These are phyloP conservation scores for Chloroceryle aenea DNA, from an alignment of 2,113 vertebrate genomes.

Conservation along the genomic window DNA sequence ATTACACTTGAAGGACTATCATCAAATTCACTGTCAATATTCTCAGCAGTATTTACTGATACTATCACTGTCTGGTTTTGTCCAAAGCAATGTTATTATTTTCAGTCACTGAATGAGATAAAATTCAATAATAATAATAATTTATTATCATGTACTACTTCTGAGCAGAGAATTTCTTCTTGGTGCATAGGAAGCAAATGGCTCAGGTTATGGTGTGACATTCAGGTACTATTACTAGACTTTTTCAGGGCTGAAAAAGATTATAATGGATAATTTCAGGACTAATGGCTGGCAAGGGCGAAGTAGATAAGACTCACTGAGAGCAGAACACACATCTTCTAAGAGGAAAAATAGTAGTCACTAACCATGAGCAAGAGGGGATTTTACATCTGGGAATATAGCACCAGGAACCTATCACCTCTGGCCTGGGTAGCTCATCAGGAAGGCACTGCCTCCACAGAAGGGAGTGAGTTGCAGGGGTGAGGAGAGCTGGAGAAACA, in stretches of 20 bases:
- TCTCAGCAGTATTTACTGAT: background rate
- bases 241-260: background rate
- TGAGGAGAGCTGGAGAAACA: background rate
- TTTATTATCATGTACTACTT: background rate
- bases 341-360: background rate
- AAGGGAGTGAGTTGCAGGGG: background rate
- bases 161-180: background rate
- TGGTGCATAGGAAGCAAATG: background rate
- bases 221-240: background rate
- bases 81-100: background rate
- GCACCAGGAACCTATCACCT: background rate
- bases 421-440: background rate
- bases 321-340: background rate
- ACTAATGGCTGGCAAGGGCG: background rate
- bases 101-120: background rate
- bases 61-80: background rate
- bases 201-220: background rate
- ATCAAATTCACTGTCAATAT: background rate
- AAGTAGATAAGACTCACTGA: background rate
- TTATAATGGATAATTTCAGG: background rate
- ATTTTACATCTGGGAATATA: background rate
- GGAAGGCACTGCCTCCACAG: background rate
- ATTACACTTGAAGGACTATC: background rate
- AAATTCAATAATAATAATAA: background rate
- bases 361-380: background rate